Evolutionary conservation across 2,888 invertebrate species (phyloP).

Genomic region (Cheilosia vernalis): DNA sequence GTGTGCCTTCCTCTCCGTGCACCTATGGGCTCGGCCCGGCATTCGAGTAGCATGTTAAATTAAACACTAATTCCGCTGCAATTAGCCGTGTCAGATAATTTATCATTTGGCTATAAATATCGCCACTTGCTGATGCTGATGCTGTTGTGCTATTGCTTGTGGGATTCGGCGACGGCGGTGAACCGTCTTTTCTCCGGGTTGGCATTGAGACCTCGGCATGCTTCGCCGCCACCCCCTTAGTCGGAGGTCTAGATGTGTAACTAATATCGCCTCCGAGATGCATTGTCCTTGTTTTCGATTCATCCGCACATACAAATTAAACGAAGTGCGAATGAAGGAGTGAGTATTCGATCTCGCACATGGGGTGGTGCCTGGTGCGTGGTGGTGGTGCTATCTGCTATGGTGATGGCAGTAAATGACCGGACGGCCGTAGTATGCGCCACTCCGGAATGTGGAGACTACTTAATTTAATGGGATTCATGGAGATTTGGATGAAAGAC

Average conservation of each 20-base stretch:
- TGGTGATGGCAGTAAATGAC: constrained; percentile 48
- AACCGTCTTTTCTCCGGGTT: constrained; percentile 58
- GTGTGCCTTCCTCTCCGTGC: constrained; percentile 7
- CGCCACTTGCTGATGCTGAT: constrained; percentile 73
- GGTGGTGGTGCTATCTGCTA: constrained; percentile 18
- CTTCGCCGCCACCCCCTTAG: constrained; percentile 27
- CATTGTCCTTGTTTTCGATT: constrained; percentile 73
- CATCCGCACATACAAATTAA: constrained; percentile 70
- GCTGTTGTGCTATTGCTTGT: constrained; percentile 34
- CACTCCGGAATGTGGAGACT: constrained; percentile 66
- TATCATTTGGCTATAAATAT: constrained; percentile 78
- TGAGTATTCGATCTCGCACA: constrained; percentile 63
- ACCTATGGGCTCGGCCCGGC: constrained; percentile 55
- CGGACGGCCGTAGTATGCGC: constrained; percentile 31
- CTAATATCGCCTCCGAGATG: constrained; percentile 69
- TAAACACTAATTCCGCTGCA: constrained; percentile 79
- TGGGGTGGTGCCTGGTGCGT: no score
- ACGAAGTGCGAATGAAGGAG: constrained; percentile 64
- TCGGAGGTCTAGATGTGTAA: constrained; percentile 47
- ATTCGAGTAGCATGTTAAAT: constrained; percentile 77
- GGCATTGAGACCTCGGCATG: constrained; percentile 37
- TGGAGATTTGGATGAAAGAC: constrained; percentile 74
- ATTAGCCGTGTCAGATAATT: constrained; percentile 79
- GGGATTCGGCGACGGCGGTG: constrained; percentile 37
- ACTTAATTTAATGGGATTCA: constrained; percentile 75